Conservation (phyloP, 2,888 invertebrate genomes). For the Harpalus rufipes region DNA sequence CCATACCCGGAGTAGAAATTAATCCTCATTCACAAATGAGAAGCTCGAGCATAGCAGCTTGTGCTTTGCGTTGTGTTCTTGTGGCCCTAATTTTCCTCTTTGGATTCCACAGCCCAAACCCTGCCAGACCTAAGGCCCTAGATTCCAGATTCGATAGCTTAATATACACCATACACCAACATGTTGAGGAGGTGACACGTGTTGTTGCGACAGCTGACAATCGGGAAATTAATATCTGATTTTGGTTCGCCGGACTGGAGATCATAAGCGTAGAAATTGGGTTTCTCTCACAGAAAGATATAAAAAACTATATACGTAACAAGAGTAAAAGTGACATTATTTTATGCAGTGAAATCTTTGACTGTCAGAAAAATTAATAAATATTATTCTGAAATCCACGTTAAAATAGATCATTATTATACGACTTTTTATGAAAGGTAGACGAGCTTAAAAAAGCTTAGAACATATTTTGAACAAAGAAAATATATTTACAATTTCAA, state of each 20-base stretch:
- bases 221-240: slow-evolving; percentile 50
- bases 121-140: background rate
- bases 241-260: slow-evolving; percentile 31
- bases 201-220: slow-evolving; percentile 35
- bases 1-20: background rate
- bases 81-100: slow-evolving; percentile 1
- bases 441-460: too few species aligned
- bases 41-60: background rate
- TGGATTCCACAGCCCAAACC: background rate
- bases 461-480: too few species aligned
- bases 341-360: too few species aligned
- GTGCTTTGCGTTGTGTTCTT: background rate
- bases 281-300: background rate
- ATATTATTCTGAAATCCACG: too few species aligned
- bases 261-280: slow-evolving; percentile 5
- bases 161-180: slow-evolving; percentile 2
- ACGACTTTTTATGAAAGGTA: too few species aligned
- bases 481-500: too few species aligned
- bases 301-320: too few species aligned
- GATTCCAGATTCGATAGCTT: slow-evolving; percentile 8
- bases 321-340: too few species aligned
- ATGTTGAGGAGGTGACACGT: slow-evolving; percentile 19
- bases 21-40: background rate
- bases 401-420: too few species aligned
- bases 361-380: too few species aligned